A percentile compares a stretch with the other conserved stretches of the same genome.
Evolutionary conservation across 2,113 vertebrate species (phyloP).

Genomic region (Merops nubicus): DNA sequence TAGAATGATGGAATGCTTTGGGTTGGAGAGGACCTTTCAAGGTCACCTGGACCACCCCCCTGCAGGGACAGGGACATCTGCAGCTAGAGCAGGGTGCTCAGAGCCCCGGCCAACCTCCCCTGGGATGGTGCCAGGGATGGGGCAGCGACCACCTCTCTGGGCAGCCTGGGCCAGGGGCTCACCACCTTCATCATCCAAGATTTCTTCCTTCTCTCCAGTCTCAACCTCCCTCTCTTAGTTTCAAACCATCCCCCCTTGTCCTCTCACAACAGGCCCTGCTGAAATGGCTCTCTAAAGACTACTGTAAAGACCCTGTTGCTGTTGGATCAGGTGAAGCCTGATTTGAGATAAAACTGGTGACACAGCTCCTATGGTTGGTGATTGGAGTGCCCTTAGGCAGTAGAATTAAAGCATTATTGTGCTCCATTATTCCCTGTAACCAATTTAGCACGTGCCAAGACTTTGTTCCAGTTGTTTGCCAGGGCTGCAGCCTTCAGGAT

Average conservation of each 20-base stretch:
- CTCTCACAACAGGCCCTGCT: not conserved
- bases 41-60: not conserved
- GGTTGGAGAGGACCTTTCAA: not conserved
- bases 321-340: rapidly evolving
- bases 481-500: not conserved
- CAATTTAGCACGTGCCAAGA: not conserved
- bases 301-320: not conserved
- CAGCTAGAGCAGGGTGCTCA: not conserved
- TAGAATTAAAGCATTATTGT: not conserved
- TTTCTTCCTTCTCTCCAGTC: not conserved
- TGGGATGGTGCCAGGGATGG: not conserved
- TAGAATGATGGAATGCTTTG: not conserved
- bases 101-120: not conserved
- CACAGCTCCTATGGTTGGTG: no score
- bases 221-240: not conserved
- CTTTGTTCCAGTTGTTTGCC: not conserved
- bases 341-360: no score
- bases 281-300: not conserved
- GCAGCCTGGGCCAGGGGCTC: not conserved
- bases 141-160: not conserved
- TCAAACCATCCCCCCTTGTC: not conserved
- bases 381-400: no score
- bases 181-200: not conserved
- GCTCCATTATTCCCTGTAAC: not conserved
- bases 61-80: not conserved